phyloP scores from a whole-genome alignment of 2,888 invertebrate genomes.

The Hymenopus coronatus region DNA sequence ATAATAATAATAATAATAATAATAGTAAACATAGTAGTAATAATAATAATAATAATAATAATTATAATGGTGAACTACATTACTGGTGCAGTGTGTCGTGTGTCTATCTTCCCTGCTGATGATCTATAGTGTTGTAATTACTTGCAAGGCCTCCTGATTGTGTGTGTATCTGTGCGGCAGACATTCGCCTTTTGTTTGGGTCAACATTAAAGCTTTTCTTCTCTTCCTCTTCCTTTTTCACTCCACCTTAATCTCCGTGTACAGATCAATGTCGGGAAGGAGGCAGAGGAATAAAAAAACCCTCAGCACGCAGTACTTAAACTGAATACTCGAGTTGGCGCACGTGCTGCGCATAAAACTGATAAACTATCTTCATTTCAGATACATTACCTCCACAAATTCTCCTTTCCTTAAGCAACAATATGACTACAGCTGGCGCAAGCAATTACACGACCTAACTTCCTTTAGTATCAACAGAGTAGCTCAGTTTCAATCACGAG shows the following conservation, averaged over 20 bases:
- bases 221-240: neutral
- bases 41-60: no score
- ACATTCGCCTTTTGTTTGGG: neutral
- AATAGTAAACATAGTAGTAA: no score
- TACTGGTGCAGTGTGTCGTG: no score
- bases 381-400: neutral
- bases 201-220: neutral
- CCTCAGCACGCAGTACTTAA: neutral
- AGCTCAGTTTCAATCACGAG: no score
- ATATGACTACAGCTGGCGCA: neutral
- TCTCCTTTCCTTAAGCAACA: neutral
- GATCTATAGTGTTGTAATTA: neutral
- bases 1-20: no score
- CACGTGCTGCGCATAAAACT: neutral
- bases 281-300: neutral
- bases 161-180: neutral
- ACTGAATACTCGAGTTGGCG: neutral
- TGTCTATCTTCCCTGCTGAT: no score
- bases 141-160: neutral
- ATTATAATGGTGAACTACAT: no score
- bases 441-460: no score
- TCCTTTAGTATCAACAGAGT: no score
- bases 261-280: neutral
- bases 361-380: neutral
- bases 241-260: neutral